Conservation (phyloP, 2,797 vertebrate species). For the Carapus acus region DNA sequence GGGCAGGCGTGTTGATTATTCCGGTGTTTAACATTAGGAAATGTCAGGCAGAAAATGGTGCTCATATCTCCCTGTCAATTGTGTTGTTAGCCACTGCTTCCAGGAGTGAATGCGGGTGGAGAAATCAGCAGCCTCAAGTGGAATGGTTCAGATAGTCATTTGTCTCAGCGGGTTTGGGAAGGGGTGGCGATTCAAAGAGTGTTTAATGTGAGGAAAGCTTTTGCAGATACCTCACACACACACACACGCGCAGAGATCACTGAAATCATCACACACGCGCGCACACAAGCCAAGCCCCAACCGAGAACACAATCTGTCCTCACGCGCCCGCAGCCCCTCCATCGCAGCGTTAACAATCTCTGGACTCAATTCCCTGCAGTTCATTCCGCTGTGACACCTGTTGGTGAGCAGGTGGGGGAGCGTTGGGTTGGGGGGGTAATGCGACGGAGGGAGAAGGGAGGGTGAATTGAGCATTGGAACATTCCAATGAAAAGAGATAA, state of each 20-base stretch:
- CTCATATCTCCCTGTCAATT: constrained; percentile 65
- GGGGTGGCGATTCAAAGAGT: constrained; percentile 36
- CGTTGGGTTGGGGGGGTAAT: too few species aligned
- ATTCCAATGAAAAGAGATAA: constrained; percentile 52
- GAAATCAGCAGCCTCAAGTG: constrained; percentile 47
- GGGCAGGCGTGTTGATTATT: constrained; percentile 67
- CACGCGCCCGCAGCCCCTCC: constrained; percentile 14
- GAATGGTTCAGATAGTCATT: constrained; percentile 57
- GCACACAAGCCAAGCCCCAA: constrained; percentile 13
- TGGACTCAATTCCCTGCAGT: constrained; percentile 49
- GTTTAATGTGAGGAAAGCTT: constrained; percentile 30
- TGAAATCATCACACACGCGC: constrained; percentile 4
- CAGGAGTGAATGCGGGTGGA: constrained; percentile 42
- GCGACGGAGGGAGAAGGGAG: too few species aligned
- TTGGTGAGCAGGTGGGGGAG: too few species aligned
- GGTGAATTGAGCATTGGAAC: constrained; percentile 48
- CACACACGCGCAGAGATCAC: constrained; percentile 6
- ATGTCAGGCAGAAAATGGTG: constrained; percentile 64
- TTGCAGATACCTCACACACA: constrained; percentile 16
- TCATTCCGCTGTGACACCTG: constrained; percentile 55
- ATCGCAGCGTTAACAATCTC: constrained; percentile 36
- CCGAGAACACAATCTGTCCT: constrained; percentile 29
- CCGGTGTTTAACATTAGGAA: constrained; percentile 70
- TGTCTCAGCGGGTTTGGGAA: constrained; percentile 44
- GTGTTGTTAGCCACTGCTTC: constrained; percentile 61